Conservation (phyloP, 92 coral and sea anemone genomes). For the Muricea muricata region DNA sequence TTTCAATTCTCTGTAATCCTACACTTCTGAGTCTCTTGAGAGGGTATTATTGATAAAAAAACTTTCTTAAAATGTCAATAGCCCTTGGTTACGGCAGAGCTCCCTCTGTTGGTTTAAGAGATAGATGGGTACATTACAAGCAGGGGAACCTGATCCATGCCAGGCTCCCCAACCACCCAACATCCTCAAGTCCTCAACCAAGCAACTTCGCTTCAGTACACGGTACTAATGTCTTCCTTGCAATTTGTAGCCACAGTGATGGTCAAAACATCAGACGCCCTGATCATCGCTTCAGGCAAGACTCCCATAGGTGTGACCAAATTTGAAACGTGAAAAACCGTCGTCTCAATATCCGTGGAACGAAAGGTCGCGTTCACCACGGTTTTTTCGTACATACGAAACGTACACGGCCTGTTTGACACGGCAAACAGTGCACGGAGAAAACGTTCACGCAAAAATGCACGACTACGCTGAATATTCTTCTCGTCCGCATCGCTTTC, state of each 20-base stretch:
- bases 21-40: too few species aligned
- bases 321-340: conserved; percentile 80
- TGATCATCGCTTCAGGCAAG: conserved; percentile 78
- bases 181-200: too few species aligned
- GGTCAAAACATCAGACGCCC: conserved; percentile 85
- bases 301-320: conserved; percentile 93
- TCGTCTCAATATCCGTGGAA: conserved; percentile 87
- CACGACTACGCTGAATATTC: conserved; percentile 54
- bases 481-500: conserved; percentile 16
- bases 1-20: too few species aligned
- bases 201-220: too few species aligned
- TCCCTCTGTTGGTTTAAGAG: too few species aligned
- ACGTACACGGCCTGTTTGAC: conserved; percentile 74
- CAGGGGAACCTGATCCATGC: too few species aligned
- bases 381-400: conserved; percentile 85
- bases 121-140: too few species aligned
- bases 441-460: conserved; percentile 78
- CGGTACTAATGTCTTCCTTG: background rate
- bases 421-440: conserved; percentile 74
- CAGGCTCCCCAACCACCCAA: too few species aligned
- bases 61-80: too few species aligned
- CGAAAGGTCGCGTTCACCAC: conserved; percentile 77
- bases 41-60: too few species aligned
- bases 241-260: conserved; percentile 68
- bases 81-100: too few species aligned